Percentiles rank a stretch among this genome's conserved stretches.
These are phyloP conservation scores for Heliconius nattereri DNA, from an alignment of 1,140 invertebrate genomes.

Conservation along the genomic window DNA sequence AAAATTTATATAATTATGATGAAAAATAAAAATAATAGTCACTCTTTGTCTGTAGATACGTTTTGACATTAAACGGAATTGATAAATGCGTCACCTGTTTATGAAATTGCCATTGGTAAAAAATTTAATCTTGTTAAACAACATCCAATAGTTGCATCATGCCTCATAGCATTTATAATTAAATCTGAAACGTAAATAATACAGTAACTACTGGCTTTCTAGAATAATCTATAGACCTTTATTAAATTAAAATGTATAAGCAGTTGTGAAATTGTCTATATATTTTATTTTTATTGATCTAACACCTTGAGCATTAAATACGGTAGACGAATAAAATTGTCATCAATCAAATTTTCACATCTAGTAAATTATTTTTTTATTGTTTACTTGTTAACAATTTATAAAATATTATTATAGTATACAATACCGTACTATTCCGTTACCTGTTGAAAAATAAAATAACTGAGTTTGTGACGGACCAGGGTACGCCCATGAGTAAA, in stretches of 20 bases:
- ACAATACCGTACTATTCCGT: too few relatives aligned
- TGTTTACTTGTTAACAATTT: too few relatives aligned
- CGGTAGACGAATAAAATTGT: not conserved
- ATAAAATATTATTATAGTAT: too few relatives aligned
- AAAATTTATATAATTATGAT: constrained; percentile 62
- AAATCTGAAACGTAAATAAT: constrained; percentile 3
- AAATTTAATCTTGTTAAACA: constrained; percentile 32
- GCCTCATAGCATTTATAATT: not conserved
- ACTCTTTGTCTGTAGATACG: constrained; percentile 74
- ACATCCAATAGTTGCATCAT: constrained; percentile 17
- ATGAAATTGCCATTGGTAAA: constrained; percentile 54
- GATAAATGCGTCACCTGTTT: constrained; percentile 81
- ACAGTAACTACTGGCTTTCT: not conserved
- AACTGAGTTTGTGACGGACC: not conserved
- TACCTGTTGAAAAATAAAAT: too few relatives aligned
- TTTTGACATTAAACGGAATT: constrained; percentile 78
- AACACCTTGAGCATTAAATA: not conserved
- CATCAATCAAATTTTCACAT: too few relatives aligned
- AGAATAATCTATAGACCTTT: not conserved
- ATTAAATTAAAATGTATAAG: not conserved
- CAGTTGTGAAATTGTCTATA: not conserved
- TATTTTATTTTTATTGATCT: not conserved
- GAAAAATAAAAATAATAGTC: constrained; percentile 70
- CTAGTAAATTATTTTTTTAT: too few relatives aligned
- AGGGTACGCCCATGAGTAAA: too few relatives aligned